Base-by-base conservation (phyloP, 92 coral and sea anemone species). In the Blastomussa wellsi region DNA sequence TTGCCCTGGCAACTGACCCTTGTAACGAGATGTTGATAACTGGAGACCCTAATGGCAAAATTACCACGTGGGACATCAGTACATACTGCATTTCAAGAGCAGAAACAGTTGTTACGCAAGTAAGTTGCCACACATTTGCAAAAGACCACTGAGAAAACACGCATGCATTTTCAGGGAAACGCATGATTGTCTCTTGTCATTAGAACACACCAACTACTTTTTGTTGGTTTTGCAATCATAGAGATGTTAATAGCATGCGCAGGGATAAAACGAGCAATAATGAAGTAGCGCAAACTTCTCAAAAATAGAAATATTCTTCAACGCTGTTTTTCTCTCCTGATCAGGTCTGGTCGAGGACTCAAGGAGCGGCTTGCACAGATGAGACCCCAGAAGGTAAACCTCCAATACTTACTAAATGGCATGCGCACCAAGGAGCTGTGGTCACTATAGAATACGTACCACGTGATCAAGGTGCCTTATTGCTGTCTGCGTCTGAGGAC, bases 261-360 rank as follows among this genome's bases (percentile, higher is more conserved):
- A n/a, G n/a, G n/a, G n/a, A n/a, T n/a, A n/a, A n/a, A n/a, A n/a
- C n/a, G n/a, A n/a, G n/a, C n/a, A n/a, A n/a, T n/a, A n/a, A n/a
- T n/a, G n/a, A n/a, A n/a, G n/a, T n/a, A n/a, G n/a, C n/a, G n/a
- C n/a, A n/a, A n/a, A n/a, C n/a, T n/a, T n/a, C n/a, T n/a, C n/a
- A 59, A 48, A 48, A 48, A 8, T 48, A 9, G 11, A 48, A 48
- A 48, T 48, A 48, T 5, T 20, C 7, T 57, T 22, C 3, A n/a
- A 22, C 29, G 29, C 48, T 48, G 20, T 72, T 7, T 70, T 7
- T 84, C 49, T 62, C 64, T 78, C 52, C 26, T 69, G 6, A n/a
- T n/a, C 48, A 95, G 98, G 92, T 92, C 4, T 94, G 98, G 98
- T 89, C 94, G 38, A 89, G 94, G 67, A 90, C 98, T 12, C 97